Evolutionary conservation across 2,797 vertebrate genomes (phyloP), one percentile per base, ranked within the genome.

Genomic region (Falco rusticolus): DNA sequence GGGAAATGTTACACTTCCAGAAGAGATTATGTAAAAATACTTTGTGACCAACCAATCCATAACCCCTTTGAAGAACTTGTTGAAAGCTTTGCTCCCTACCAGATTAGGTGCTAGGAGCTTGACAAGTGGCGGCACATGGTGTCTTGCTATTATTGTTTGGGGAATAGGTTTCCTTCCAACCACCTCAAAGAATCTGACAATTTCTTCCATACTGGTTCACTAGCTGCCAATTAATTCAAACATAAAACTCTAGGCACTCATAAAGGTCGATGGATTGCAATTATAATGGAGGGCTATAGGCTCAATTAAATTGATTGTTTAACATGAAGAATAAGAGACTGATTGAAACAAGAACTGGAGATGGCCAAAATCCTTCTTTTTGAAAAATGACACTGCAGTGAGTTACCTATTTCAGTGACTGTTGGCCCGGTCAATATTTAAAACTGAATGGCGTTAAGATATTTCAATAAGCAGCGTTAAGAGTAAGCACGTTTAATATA

Each of bases 11-110:
- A 65, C 16, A 43, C 19, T 90, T 84, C 87, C 69, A 78, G 59
- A 69, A 77, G 43, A 78, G 29, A 16, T 34, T 22, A 28, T 50
- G 79, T 50, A 64, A 64, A 84, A 81, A 60, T 78, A 65, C 20
- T 87, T 64, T n/a, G 60, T 72, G 43, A 79, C 47, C 63, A 84
- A 89, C 26, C 56, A 94, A 95, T 91, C 34, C 29, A 39, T 82
- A 94, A 88, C 31, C 14, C 59, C 59, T 94, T 63, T 45, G 70
- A 92, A 92, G 83, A 89, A 85, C 16, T 75, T 87, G 81, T 53
- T 87, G 76, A 91, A 95, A 96, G 53, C 37, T 84, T 89, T 95
- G 45, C 89, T 94, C 50, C 31, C 6, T 81, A 84, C 57, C 43
- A 87, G 77, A 83, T 91, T 75, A 89, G 65, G 75, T 68, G 78